Base-by-base conservation (phyloP, 2,888 invertebrate species). In the Tortrix viridana region DNA sequence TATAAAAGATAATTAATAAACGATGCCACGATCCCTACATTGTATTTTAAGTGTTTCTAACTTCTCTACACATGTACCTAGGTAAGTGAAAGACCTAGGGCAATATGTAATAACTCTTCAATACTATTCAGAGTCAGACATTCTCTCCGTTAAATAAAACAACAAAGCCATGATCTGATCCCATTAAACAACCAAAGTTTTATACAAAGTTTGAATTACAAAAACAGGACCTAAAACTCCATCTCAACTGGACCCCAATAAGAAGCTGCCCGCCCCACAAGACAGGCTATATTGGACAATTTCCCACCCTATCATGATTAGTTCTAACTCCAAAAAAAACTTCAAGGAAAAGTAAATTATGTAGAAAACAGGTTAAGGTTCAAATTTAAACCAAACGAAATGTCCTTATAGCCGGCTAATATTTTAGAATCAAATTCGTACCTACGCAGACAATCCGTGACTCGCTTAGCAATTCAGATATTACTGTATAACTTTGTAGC, bases 261-360 rank as follows among this genome's bases (percentile, higher is more conserved):
- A 20, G 37, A 22, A 20, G 44, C 76, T 83, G 77, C 88, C 81
- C 88, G 79, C 86, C 86, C 86, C 89, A 89, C 89, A 89, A 80
- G 86, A 84, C 82, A 77, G 72, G 76, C 71, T 84, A 84, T 85
- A 88, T 88, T 85, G 87, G 86, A 86, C 87, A 86, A 91, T 89
- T 90, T 43, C 7, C 32, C 9, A 23, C 48, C 23, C 9, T 48
- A 23, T 4, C 1, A 26, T 4, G 32, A 49, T 32, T 5, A 12
- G 49, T 18, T 32, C 5, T 32, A 49, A 32, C 12, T 32, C 32
- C 32, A 32, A 12, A 9, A n/a, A 32, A 32, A 32, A 3, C 12
- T 12, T 32, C 3, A 12, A 9, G 9, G 32, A 12, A 32, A 32
- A 12, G 3, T 32, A 12, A 3, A 12, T 32, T 32, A 12, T 32